These are phyloP conservation scores for Euspilapteryx auroguttella DNA, from an alignment of 2,888 invertebrate genomes.

Conservation along the genomic window DNA sequence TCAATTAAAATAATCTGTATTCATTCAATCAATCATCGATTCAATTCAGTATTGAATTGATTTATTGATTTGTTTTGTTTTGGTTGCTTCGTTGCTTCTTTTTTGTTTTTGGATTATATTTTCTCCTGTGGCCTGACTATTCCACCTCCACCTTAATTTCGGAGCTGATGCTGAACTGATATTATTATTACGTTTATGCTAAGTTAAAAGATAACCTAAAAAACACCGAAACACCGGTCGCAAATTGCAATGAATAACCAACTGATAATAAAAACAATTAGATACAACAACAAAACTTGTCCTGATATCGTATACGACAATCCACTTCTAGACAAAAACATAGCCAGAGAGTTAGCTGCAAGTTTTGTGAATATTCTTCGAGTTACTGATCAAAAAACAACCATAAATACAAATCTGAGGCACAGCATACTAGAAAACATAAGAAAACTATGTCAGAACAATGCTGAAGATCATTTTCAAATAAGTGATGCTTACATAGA, in stretches of 20 bases:
- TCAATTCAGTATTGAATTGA: too few species aligned
- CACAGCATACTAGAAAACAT: constrained; percentile 28
- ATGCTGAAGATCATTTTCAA: constrained; percentile 25
- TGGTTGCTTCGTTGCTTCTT: too few species aligned
- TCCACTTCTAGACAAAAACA: constrained; percentile 31
- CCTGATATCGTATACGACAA: constrained; percentile 29
- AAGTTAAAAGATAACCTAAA: neutral
- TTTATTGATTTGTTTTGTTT: too few species aligned
- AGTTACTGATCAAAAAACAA: constrained; percentile 20
- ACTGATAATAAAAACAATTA: constrained; percentile 31
- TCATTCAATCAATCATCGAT: too few species aligned
- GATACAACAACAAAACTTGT: constrained; percentile 19
- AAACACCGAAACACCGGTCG: neutral
- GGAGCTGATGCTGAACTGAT: too few species aligned
- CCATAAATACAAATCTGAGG: constrained; percentile 25
- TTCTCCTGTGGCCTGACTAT: too few species aligned
- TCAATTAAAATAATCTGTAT: too few species aligned
- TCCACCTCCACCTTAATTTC: too few species aligned
- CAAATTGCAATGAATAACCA: constrained; percentile 25
- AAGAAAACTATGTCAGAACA: constrained; percentile 25
- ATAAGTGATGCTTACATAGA: constrained; percentile 22
- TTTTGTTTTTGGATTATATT: too few species aligned
- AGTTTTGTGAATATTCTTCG: constrained; percentile 35
- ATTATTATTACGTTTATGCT: neutral
- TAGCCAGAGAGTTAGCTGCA: constrained; percentile 27